Evolutionary conservation across 2,113 vertebrate genomes (phyloP).

Genomic region (Actenoides hombroni): DNA sequence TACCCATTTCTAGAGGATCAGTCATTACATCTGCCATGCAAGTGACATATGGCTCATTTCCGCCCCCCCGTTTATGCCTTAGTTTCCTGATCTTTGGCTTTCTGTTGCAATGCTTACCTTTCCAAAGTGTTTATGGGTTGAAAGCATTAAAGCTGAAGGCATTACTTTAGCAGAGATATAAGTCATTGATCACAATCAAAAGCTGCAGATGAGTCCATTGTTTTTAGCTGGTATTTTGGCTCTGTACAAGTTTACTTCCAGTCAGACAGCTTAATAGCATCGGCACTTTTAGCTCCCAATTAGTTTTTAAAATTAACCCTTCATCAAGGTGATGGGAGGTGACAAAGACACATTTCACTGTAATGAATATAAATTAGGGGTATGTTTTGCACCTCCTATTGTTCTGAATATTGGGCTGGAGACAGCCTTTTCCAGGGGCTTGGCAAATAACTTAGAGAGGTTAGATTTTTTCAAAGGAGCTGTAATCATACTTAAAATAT

Average conservation of each 20-base stretch:
- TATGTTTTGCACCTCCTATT: neutral
- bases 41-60: neutral
- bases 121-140: neutral
- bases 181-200: neutral
- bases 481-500: neutral
- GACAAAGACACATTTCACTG: neutral
- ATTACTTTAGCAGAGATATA: neutral
- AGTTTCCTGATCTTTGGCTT: neutral
- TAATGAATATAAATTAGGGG: neutral
- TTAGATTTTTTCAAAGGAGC: neutral
- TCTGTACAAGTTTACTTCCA: neutral
- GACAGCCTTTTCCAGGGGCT: neutral
- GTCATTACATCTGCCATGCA: neutral
- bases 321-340: neutral
- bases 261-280: neutral
- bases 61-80: neutral
- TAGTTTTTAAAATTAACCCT: constrained; percentile 4
- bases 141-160: neutral
- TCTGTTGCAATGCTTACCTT: neutral
- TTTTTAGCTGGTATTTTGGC: constrained; percentile 13
- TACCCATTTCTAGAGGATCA: neutral
- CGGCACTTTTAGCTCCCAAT: neutral
- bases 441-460: neutral
- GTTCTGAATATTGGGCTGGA: neutral
- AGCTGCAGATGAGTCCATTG: neutral